Base-by-base conservation (phyloP, 2,888 invertebrate species). In the Caenorhabditis sp. region DNA sequence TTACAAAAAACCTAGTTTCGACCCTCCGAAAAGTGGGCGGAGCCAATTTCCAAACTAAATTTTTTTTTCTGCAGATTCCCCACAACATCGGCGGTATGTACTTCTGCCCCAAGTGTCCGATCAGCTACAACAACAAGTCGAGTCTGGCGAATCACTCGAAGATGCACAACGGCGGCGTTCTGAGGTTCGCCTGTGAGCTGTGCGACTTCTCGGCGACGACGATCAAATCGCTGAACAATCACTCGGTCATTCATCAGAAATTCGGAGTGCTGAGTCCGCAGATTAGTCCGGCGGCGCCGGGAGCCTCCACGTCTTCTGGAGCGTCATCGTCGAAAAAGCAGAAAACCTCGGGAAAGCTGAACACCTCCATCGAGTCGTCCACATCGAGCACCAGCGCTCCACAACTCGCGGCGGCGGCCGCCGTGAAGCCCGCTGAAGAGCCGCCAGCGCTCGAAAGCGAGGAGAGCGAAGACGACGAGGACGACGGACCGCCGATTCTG, bases 181-280 rank as follows among this genome's bases (percentile, higher is more conserved):
- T 84, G 3, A 79, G 80, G 63, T 82, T 76, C 26, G 56, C 70
- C 14, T 87, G 87, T 56, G 85, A 85, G 28, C 73, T 82, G 44
- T 87, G 87, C 59, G 84, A 86, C 54, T 87, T 87, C 74, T 81
- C 82, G 3, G 61, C 85, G 16, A 68, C 38, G 28, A 82, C 87
- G 0, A 44, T 66, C 16, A 85, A 87, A 68, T 82, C 87, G 7
- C 59, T 82, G 10, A 56, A 63, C 19, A 66, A 66, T 56, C 87
- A 87, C 44, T 54, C 61, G 14, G 64, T 63, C 24, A 47, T 83
- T 41, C 87, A 87, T 58, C 58, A 66, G 35, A 47, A 41, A 10
- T 66, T 63, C 41, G 84, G 84, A 22, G 84, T 84, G 3, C 16
- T 84, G 8, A 84, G 75, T 28, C 75, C 72, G 1, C 80, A 70